Base-by-base conservation (phyloP, 23 tunicate genomes). In the Diplosoma virens region DNA sequence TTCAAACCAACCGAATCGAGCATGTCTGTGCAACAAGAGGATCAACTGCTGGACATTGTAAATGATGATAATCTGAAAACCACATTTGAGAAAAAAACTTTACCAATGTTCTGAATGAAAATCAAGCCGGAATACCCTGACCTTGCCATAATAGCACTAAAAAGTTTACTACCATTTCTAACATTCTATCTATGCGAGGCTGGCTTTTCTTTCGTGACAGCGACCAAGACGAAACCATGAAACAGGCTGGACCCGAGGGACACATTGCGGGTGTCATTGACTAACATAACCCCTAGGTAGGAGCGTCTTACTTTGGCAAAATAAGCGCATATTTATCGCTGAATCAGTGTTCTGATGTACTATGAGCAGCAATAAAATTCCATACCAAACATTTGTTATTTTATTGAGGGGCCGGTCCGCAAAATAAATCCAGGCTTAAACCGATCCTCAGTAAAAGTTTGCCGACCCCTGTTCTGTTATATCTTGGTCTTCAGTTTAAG, bases 91-190 rank as follows among this genome's bases (percentile, higher is more conserved):
- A 31, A 37, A 65, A n/a, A 65, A 9, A 58, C 71, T 28, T 37
- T 65, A 65, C 71, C 77, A 1, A 45, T 71, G 77, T 37, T 46
- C 18, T 71, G 59, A 65, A 71, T 65, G 71, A 65, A 65, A 41
- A 41, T 41, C 50, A n/a, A n/a, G n/a, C n/a, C n/a, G n/a, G n/a
- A n/a, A n/a, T n/a, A n/a, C n/a, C n/a, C n/a, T n/a, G n/a, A n/a
- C n/a, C n/a, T n/a, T n/a, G n/a, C n/a, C n/a, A n/a, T n/a, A n/a
- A n/a, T n/a, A n/a, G n/a, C n/a, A n/a, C n/a, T n/a, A n/a, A n/a
- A n/a, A n/a, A n/a, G n/a, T n/a, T n/a, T n/a, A n/a, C n/a, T n/a
- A n/a, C n/a, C n/a, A n/a, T n/a, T n/a, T n/a, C n/a, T n/a, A n/a
- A n/a, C n/a, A n/a, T n/a, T n/a, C n/a, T n/a, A n/a, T n/a, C n/a